phyloP scores from a whole-genome alignment of 2,888 invertebrate genomes.

The Conchocele bisecta region DNA sequence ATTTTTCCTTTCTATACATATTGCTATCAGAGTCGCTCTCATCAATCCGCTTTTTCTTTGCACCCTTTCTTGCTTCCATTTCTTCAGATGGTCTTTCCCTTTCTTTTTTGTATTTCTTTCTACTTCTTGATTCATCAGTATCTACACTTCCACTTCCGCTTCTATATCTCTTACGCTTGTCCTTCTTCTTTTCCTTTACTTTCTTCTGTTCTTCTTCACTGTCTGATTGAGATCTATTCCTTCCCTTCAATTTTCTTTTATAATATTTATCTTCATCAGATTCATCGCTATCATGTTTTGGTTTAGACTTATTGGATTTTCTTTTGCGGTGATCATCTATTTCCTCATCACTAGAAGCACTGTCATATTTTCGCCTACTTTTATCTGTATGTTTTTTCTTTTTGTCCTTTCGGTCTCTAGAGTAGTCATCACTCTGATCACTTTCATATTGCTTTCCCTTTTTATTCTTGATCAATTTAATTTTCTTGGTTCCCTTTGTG shows the following conservation, averaged over 20 bases:
- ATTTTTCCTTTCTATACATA: neutral
- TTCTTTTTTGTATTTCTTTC: constrained; percentile 7
- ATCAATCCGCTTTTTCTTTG: too few relatives aligned
- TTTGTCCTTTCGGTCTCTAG: constrained; percentile 6
- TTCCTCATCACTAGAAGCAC: constrained; percentile 16
- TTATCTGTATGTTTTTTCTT: constrained; percentile 1
- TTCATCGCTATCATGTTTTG: constrained; percentile 11
- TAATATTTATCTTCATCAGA: neutral
- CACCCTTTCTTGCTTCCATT: too few relatives aligned
- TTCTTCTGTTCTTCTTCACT: neutral
- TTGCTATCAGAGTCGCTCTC: constrained; percentile 1
- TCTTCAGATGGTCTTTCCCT: too few relatives aligned
- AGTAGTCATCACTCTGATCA: constrained; percentile 30
- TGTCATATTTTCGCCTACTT: constrained; percentile 10
- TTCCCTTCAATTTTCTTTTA: constrained; percentile 4
- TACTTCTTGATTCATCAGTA: neutral
- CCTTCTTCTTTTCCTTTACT: neutral
- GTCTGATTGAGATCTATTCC: too few relatives aligned
- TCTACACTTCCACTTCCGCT: neutral
- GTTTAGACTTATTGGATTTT: too few relatives aligned
- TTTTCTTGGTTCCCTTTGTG: too few relatives aligned
- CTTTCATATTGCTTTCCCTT: neutral
- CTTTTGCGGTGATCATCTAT: neutral
- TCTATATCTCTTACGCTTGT: neutral
- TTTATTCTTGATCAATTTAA: constrained; percentile 3